A percentile compares a stretch with the other conserved stretches of the same genome.
phyloP scores from a whole-genome alignment of 2,797 vertebrate genomes.

The Chelmon rostratus region DNA sequence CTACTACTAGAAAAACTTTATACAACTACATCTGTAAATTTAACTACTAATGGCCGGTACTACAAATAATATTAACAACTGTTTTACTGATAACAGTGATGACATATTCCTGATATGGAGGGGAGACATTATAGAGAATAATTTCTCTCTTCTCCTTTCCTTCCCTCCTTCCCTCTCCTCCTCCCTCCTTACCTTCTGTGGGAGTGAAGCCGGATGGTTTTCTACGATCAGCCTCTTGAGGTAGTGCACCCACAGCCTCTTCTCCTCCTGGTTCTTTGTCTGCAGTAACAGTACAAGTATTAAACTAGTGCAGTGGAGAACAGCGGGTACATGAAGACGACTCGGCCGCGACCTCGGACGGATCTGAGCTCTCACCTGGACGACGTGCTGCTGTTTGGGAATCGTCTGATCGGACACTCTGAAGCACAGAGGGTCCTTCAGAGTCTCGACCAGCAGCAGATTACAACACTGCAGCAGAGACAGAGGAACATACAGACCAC shows the following conservation, averaged over 20 bases:
- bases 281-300: constrained; percentile 50
- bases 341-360: neutral
- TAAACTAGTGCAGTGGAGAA: neutral
- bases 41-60: neutral
- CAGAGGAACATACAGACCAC: neutral
- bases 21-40: no score
- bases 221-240: constrained; percentile 93
- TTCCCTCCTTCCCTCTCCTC: no score
- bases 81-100: no score
- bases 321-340: neutral
- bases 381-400: constrained; percentile 90
- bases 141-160: neutral
- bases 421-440: constrained; percentile 92
- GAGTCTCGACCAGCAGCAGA: constrained; percentile 88
- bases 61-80: neutral
- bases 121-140: neutral
- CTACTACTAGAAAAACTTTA: no score
- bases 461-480: constrained; percentile 88
- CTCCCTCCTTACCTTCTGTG: constrained; percentile 87
- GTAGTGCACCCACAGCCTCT: constrained; percentile 93
- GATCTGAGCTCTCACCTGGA: constrained; percentile 87
- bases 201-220: constrained; percentile 91
- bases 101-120: no score
- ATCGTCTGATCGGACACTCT: constrained; percentile 92
- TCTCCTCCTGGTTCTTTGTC: constrained; percentile 95